Percentiles rank a stretch among this genome's conserved stretches.
phyloP scores from a whole-genome alignment of 2,888 invertebrate genomes.

The Leptinotarsa juncta region DNA sequence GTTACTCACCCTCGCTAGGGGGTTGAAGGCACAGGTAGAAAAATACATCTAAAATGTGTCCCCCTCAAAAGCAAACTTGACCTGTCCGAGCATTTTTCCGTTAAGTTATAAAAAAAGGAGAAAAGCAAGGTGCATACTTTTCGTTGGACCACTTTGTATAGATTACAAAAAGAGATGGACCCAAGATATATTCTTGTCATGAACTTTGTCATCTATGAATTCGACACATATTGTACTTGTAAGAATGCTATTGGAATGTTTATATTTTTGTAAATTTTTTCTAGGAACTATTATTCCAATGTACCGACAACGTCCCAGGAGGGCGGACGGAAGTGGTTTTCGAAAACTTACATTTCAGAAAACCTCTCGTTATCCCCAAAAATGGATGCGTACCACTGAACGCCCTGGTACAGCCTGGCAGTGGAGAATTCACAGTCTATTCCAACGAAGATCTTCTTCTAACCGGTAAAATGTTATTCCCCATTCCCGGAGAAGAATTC shows the following conservation, averaged over 20 bases:
- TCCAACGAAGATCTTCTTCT: conserved; percentile 75
- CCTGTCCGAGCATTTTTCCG: too few species aligned
- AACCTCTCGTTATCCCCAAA: conserved; percentile 58
- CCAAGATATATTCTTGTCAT: too few species aligned
- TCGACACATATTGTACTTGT: too few species aligned
- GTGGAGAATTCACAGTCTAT: conserved; percentile 63
- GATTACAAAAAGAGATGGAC: too few species aligned
- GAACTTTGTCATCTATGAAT: too few species aligned
- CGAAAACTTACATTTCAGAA: conserved; percentile 62
- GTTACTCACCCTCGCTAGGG: too few species aligned
- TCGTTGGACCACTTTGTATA: too few species aligned
- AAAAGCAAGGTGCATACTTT: too few species aligned
- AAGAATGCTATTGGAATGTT: neutral
- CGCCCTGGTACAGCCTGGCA: conserved; percentile 63
- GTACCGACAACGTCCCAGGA: conserved; percentile 52
- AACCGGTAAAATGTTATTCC: conserved; percentile 75
- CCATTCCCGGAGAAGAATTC: conserved; percentile 70
- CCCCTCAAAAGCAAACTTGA: too few species aligned
- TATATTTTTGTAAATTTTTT: conserved; percentile 33
- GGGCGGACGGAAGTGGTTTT: conserved; percentile 59
- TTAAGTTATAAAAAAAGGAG: too few species aligned
- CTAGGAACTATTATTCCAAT: conserved; percentile 54
- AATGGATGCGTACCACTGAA: conserved; percentile 63
- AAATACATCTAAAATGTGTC: too few species aligned
- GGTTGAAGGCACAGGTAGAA: too few species aligned